Percentiles rank a stretch among this genome's conserved stretches.
Evolutionary conservation across 2,888 invertebrate genomes (phyloP).

Genomic region (Malthinus seriepunctatus): DNA sequence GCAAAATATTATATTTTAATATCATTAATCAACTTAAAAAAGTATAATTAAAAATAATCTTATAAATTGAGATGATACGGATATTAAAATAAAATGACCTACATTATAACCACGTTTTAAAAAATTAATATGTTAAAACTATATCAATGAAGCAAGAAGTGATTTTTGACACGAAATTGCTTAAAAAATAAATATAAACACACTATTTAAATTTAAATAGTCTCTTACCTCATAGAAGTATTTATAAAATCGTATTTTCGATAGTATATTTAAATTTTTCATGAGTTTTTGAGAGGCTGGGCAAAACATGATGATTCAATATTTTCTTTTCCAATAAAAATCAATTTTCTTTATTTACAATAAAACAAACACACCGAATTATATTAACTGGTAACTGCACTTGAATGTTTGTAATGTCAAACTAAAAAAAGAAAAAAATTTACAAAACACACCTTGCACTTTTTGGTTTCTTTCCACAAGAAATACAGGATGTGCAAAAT

Average conservation of each 20-base stretch:
- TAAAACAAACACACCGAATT: too few relatives aligned
- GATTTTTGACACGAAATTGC: too few relatives aligned
- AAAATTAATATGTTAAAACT: background rate
- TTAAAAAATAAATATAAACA: background rate
- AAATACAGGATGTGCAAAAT: background rate
- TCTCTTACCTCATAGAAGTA: constrained; percentile 48
- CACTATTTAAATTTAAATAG: background rate
- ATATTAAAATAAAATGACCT: too few relatives aligned
- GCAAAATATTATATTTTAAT: too few relatives aligned
- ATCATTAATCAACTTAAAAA: too few relatives aligned
- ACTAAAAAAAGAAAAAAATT: background rate
- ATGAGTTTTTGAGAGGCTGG: constrained; percentile 44
- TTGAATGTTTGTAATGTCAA: too few relatives aligned
- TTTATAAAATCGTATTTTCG: constrained; percentile 45
- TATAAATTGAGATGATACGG: too few relatives aligned
- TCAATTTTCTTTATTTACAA: background rate
- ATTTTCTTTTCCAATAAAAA: background rate
- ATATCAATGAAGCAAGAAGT: background rate
- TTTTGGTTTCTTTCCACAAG: background rate
- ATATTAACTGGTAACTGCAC: too few relatives aligned
- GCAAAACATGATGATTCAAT: constrained; percentile 41
- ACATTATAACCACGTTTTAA: background rate
- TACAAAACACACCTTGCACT: background rate
- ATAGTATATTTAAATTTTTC: constrained; percentile 43
- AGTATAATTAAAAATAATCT: too few relatives aligned